Evolutionary conservation across 2,113 vertebrate genomes (phyloP), one percentile per base, ranked within the genome.

Genomic region (Machaerirhynchus nigripectus): DNA sequence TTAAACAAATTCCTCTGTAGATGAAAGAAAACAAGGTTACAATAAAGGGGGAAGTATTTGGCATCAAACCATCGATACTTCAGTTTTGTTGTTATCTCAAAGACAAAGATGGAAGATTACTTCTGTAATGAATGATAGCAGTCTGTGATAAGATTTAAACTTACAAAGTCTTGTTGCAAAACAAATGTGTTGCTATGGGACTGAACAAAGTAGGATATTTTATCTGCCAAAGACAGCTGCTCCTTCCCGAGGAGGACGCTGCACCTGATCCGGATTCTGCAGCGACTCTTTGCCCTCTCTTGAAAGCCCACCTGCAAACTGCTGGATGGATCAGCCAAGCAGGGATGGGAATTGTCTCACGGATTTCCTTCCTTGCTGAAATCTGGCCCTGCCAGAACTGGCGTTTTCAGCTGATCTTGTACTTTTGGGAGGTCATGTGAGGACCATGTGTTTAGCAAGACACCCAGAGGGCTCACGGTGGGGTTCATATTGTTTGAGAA

Each of bases 1-100:
- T 89, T 90, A 90, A 92, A 95, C 42, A 89, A 87, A 87, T 55
- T 78, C 46, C 17, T 78, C 67, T 44, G 23, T n/a, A 92, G 87
- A 85, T 67, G 57, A 77, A 92, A 90, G 80, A 74, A 90, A 90
- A 83, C 74, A 81, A 52, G 27, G 59, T 75, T 83, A 46, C 28
- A 64, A 63, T 11, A 92, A 60, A 67, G 33, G 67, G 52, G 59
- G 53, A 94, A 88, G 46, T 79, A 89, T 53, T 73, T 75, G 77
- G 37, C 87, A 94, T 74, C 93, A 83, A 68, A 87, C 42, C 75
- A 86, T 77, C 10, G 12, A 70, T 64, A 65, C 77, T 86, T 92
- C 77, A 75, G 3, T 61, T 68, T 88, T 84, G 70, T 55, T 80
- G 83, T 91, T 95, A 87, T 78, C 91, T 91, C 75, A 57, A 88